Evolutionary conservation across 1,140 invertebrate species (phyloP), one percentile per base, ranked within the genome.

Genomic region (Drosophila ercepeae): DNA sequence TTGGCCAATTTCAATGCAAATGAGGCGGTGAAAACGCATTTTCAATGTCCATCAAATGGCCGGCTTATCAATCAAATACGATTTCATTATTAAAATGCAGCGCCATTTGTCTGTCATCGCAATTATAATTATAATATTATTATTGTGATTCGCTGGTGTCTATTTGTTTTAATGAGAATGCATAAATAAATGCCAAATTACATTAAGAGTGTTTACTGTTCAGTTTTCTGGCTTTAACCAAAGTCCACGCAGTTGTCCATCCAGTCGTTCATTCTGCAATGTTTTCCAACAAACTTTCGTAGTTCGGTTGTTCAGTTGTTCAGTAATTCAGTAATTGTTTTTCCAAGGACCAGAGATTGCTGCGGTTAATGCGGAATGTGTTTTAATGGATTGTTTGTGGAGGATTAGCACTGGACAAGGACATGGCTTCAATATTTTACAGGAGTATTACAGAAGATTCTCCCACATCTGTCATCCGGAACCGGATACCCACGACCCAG

Each of bases 121-220:
- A 49, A 77, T 51, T 77, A 71, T 70, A 61, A 77, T 52, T 51
- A 61, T 46, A 42, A 46, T 49, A 76, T 63, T 73, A 78, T 82
- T 83, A 68, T 83, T 68, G 64, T 83, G 51, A 82, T 78, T 70
- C 74, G 64, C 27, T 19, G 16, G 48, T 61, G 63, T 58, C 81
- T 75, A 83, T 83, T 83, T 84, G 79, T 78, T 84, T 83, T 83
- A 65, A 84, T 84, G 63, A 54, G 63, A 74, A 70, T 83, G 69
- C 74, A 83, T 84, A 84, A 83, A 84, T 78, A 84, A 83, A 83
- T 83, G 78, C 70, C 63, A 84, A 88, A 86, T 82, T 82, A 82
- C 73, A 88, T 86, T 81, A 88, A 86, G 75, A 82, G 61, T 86
- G 71, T 53, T 59, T 65, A 70, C 73, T 83, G 74, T 59, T 61